Conservation (phyloP, 2,797 vertebrate species). For the Morelia viridis region DNA sequence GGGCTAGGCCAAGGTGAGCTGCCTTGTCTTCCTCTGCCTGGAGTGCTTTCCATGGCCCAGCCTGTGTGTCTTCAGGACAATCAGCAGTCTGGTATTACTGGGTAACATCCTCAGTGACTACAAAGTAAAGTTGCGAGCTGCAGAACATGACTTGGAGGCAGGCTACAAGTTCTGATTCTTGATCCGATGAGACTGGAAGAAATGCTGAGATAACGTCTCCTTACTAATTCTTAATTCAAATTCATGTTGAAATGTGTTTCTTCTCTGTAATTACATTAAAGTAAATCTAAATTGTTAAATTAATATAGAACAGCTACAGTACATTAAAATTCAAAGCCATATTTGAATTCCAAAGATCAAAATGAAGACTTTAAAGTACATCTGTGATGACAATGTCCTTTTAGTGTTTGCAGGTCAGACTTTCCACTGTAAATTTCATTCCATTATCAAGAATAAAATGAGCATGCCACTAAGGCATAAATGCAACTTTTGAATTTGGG, state of each 20-base stretch:
- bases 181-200: not conserved
- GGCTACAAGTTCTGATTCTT: not conserved
- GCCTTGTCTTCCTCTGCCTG: not conserved
- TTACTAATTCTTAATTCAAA: not conserved
- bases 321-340: conserved; percentile 19
- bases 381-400: not conserved
- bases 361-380: not conserved
- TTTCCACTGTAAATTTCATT: conserved; percentile 61
- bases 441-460: conserved; percentile 63
- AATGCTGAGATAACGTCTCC: not conserved
- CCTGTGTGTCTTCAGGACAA: not conserved
- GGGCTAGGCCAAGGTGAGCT: not conserved
- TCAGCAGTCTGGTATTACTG: not conserved
- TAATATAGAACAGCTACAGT: not conserved
- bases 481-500: conserved; percentile 62
- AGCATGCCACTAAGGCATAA: conserved; percentile 59
- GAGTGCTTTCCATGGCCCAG: not conserved
- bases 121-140: not conserved
- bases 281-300: conserved; percentile 22
- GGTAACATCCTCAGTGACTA: not conserved
- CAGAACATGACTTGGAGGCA: not conserved
- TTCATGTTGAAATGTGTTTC: not conserved
- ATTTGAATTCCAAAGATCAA: conserved; percentile 18
- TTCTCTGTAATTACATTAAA: not conserved
- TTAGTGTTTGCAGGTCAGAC: conserved; percentile 36